Percentiles rank a stretch among this genome's conserved stretches.
These are phyloP conservation scores for Seriola rivoliana DNA, from an alignment of 2,113 vertebrate genomes.

Conservation along the genomic window DNA sequence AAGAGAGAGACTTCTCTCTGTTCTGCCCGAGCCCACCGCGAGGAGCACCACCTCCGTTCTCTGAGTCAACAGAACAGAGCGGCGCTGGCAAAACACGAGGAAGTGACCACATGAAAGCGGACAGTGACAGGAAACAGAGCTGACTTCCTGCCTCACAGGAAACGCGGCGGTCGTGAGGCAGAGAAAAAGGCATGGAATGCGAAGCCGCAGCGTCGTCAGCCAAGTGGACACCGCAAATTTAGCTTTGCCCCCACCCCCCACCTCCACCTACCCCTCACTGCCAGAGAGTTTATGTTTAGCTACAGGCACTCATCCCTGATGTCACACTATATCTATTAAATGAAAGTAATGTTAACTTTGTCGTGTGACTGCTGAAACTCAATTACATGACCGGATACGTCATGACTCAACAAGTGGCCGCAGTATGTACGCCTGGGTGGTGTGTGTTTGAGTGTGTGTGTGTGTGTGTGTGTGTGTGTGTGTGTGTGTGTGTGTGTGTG, in stretches of 20 bases:
- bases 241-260: slow-evolving; percentile 9
- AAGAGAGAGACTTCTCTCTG: not conserved
- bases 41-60: slow-evolving; percentile 57
- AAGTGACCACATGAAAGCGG: slow-evolving; percentile 88
- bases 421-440: slow-evolving; percentile 30
- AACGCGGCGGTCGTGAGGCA: slow-evolving; percentile 75
- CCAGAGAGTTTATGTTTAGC: slow-evolving; percentile 58
- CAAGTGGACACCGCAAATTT: slow-evolving; percentile 61
- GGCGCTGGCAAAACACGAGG: slow-evolving; percentile 79
- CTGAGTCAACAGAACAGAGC: slow-evolving; percentile 68
- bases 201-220: slow-evolving; percentile 44
- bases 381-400: slow-evolving; percentile 41
- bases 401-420: slow-evolving; percentile 41
- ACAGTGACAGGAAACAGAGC: slow-evolving; percentile 82
- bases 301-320: slow-evolving; percentile 37
- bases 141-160: slow-evolving; percentile 86
- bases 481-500: slow-evolving; percentile 55
- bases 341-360: slow-evolving; percentile 34
- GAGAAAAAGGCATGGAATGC: slow-evolving; percentile 77
- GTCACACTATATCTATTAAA: slow-evolving; percentile 55
- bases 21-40: slow-evolving; percentile 17
- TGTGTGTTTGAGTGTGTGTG: slow-evolving; percentile 8
- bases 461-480: slow-evolving; percentile 23
- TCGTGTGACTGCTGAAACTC: slow-evolving; percentile 42
- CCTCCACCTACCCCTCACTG: not conserved